Evolutionary conservation across 35 echinoderm and acorn worm genomes (phyloP), one percentile per base, ranked within the genome.

Genomic region (Chiridota heheva): DNA sequence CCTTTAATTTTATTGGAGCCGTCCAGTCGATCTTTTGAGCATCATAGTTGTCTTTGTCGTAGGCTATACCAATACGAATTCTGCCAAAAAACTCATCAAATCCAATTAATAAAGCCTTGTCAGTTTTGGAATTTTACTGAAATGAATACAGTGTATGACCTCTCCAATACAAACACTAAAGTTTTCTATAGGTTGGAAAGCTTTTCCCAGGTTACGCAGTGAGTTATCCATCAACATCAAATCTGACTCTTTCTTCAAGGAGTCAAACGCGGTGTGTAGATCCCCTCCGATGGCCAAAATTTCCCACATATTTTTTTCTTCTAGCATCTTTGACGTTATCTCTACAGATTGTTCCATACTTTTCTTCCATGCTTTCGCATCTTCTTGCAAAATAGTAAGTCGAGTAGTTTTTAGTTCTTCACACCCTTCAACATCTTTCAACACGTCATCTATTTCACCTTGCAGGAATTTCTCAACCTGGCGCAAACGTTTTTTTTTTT

Each of bases 291-390:
- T 55, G 22, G n/a, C 17, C 15, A 77, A 10, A 1, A 77, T 27
- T 77, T 77, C 73, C 47, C 55, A 77, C 35, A 58, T 60, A 58
- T 59, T 77, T 10, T 56, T 25, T 60, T 77, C 73, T 17, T 59
- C 28, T 30, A 60, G 56, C 18, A 77, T 48, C 30, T 40, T 59
- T 58, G 20, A 18, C 2, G 55, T 60, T 33, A 37, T 34, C 40
- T 60, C 29, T 32, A n/a, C 20, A 2, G 73, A 58, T n/a, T 39
- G 37, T 36, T 77, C 5, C 47, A 56, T 56, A 5, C 73, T 36
- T 60, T 60, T 39, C 8, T 58, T 38, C 73, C 73, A 76, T 37
- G 20, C 35, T 7, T 18, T 17, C 13, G 72, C 72, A 0, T 37
- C 3, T 53, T 49, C 20, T 10, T 55, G 2, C 49, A 26, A 55